Evolutionary conservation across 2,888 invertebrate species (phyloP), one percentile per base, ranked within the genome.

Genomic region (Malthinus flaveolus): DNA sequence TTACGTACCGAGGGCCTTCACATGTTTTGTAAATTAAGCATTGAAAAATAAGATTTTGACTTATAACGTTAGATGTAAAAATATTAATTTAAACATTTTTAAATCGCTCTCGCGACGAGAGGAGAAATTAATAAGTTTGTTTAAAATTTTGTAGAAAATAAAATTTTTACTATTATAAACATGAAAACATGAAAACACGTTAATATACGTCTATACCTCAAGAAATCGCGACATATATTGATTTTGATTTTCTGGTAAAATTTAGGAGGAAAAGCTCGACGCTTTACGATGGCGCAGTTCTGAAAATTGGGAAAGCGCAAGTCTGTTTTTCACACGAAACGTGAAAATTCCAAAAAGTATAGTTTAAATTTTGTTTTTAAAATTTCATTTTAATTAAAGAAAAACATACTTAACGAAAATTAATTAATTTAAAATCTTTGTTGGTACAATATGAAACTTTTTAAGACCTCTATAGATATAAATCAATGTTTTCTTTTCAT

Each of bases 221-320:
- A 60, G 62, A 68, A 68, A 66, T 66, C 70, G 68, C 68, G 68
- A 61, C 69, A 68, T 68, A 68, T 75, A 75, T 75, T 73, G 75
- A 75, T 75, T 74, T 72, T 66, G 71, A 64, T 68, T 67, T 72
- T 74, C 68, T 67, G 70, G 70, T 68, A 68, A 69, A 71, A 68
- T 70, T 67, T 57, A 57, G 61, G 46, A 57, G 54, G 56, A 61
- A 61, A 61, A 61, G 57, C 57, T 57, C 51, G 53, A 36, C 60
- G 61, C 54, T 57, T 37, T 37, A 44, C 39, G 45, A 49, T 57
- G 57, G 61, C 61, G 61, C 61, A 57, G 52, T 53, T n/a, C 45
- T 46, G 46, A 42, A 46, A 44, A 54, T 39, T 37, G 3, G 13
- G 35, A 61, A 49, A 35, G 61, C 61, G 61, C 61, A 61, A 36